phyloP scores from a whole-genome alignment of 2,797 vertebrate species.

The Myripristis jacobus region DNA sequence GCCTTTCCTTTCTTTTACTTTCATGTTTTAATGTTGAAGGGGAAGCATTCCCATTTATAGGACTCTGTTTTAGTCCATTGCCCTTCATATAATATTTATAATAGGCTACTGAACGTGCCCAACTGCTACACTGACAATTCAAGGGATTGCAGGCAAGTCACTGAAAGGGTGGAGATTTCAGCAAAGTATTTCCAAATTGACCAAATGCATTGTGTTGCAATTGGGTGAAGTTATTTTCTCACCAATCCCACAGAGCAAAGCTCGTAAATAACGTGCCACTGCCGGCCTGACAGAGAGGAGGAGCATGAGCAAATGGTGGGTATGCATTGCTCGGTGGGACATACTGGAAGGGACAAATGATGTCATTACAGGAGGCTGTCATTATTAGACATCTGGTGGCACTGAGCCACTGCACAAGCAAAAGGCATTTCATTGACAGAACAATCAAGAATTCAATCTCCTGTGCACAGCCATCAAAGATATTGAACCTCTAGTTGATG shows the following conservation, averaged over 20 bases:
- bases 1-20: no score
- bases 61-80: constrained; percentile 14
- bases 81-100: constrained; percentile 41
- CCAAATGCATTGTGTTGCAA: neutral
- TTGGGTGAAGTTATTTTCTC: neutral
- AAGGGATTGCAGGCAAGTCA: neutral
- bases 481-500: constrained; percentile 23
- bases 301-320: constrained; percentile 22
- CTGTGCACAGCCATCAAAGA: constrained; percentile 4
- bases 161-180: neutral
- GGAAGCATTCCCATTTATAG: neutral
- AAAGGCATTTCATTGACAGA: constrained; percentile 44
- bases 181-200: neutral
- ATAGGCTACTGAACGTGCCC: neutral
- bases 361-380: constrained; percentile 53
- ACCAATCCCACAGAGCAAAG: constrained; percentile 14
- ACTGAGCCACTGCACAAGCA: constrained; percentile 49
- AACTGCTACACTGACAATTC: constrained; percentile 1
- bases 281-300: constrained; percentile 13
- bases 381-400: constrained; percentile 59
- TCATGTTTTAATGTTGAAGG: neutral
- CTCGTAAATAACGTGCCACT: constrained; percentile 22
- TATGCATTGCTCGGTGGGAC: constrained; percentile 21
- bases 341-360: constrained; percentile 39
- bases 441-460: constrained; percentile 50